phyloP scores from a whole-genome alignment of 2,113 vertebrate species.

The Chunga burmeisteri region DNA sequence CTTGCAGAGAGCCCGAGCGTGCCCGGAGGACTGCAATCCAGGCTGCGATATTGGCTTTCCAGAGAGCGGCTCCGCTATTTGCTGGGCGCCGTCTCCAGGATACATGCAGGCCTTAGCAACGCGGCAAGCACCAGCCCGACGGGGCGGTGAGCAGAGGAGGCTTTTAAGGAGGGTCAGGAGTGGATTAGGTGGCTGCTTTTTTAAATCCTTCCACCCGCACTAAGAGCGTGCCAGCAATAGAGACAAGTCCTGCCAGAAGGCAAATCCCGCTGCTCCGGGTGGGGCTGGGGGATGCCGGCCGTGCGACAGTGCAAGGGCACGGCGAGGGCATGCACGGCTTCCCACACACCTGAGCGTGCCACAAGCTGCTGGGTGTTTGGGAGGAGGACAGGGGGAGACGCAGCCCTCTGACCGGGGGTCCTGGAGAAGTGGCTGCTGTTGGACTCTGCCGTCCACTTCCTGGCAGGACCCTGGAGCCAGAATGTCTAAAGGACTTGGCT shows the following conservation, averaged over 20 bases:
- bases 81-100: constrained; percentile 70
- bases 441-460: accelerated
- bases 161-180: not conserved
- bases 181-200: not conserved
- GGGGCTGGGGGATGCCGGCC: not conserved
- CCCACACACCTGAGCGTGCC: accelerated
- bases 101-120: constrained; percentile 66
- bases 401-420: not conserved
- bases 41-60: constrained; percentile 38
- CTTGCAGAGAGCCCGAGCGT: not conserved
- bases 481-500: not conserved
- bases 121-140: not conserved
- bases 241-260: not conserved
- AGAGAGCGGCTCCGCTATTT: constrained; percentile 61
- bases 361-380: not conserved
- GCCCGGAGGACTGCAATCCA: constrained; percentile 34
- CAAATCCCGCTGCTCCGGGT: accelerated
- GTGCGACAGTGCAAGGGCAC: accelerated
- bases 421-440: accelerated
- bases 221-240: accelerated
- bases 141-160: not conserved
- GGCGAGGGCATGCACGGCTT: accelerated
- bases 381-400: accelerated
- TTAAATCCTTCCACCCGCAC: not conserved
- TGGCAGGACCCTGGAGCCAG: not conserved